Evolutionary conservation across 2,113 vertebrate genomes (phyloP).

Genomic region (Otis tarda): DNA sequence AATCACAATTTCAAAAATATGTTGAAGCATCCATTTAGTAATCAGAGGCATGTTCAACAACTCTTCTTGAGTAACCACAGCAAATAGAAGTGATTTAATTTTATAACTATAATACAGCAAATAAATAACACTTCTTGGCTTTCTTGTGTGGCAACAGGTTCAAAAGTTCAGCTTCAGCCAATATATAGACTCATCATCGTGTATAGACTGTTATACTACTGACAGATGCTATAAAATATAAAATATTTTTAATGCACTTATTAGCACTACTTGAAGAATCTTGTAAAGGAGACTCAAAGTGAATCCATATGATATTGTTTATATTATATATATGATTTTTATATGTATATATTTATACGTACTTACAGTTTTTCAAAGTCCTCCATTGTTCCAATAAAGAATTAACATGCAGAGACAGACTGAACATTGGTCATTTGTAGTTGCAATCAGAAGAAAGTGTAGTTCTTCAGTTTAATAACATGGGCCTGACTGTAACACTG

Average conservation of each 20-base stretch:
- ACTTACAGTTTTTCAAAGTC: not conserved
- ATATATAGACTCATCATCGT: constrained; percentile 46
- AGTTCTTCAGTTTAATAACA: not conserved
- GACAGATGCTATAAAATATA: constrained; percentile 53
- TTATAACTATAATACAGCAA: constrained; percentile 70
- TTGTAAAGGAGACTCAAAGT: not conserved
- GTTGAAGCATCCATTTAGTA: constrained; percentile 68
- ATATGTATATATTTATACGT: not conserved
- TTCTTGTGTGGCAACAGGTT: constrained; percentile 70
- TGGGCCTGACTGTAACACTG: not conserved
- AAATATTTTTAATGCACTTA: constrained; percentile 49
- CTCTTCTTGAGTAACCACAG: constrained; percentile 62
- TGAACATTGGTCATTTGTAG: not conserved
- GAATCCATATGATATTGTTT: not conserved
- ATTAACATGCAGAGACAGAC: not conserved
- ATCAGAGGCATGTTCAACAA: constrained; percentile 60
- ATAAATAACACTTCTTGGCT: constrained; percentile 69
- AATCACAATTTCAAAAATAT: constrained; percentile 68
- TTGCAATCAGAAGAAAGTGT: not conserved
- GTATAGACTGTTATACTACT: constrained; percentile 15
- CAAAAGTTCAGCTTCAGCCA: constrained; percentile 73
- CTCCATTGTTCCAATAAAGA: not conserved
- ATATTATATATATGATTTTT: not conserved
- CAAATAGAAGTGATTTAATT: constrained; percentile 71
- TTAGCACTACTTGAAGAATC: not conserved